Conservation (phyloP, 1,140 invertebrate genomes). For the Proales similis region DNA sequence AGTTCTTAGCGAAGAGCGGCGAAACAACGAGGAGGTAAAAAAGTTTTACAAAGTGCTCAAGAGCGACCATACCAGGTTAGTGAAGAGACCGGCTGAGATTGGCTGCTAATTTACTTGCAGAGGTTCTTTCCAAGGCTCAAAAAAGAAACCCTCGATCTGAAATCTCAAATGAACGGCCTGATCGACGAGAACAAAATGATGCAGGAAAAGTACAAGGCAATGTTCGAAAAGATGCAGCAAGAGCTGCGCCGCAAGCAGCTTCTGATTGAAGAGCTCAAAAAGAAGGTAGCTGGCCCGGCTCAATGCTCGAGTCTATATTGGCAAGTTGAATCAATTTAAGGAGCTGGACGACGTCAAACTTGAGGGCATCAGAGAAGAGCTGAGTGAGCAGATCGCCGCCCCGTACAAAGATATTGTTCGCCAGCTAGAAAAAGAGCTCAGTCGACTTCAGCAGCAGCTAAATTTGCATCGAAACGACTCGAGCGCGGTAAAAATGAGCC, state of each 20-base stretch:
- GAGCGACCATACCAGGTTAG: slow-evolving; percentile 18
- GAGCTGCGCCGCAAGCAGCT: slow-evolving; percentile 43
- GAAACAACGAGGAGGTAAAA: slow-evolving; percentile 34
- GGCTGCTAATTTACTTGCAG: neutral
- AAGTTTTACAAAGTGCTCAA: slow-evolving; percentile 35
- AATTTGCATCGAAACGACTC: slow-evolving; percentile 48
- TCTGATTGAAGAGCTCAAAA: slow-evolving; percentile 44
- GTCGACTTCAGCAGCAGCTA: slow-evolving; percentile 43
- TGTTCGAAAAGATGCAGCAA: slow-evolving; percentile 45
- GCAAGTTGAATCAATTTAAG: neutral
- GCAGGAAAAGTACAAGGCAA: slow-evolving; percentile 48
- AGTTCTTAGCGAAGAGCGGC: slow-evolving; percentile 20
- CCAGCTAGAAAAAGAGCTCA: slow-evolving; percentile 46
- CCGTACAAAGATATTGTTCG: slow-evolving; percentile 45
- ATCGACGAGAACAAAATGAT: slow-evolving; percentile 48
- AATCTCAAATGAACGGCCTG: slow-evolving; percentile 45
- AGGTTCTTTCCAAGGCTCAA: slow-evolving; percentile 43
- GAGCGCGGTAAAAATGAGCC: slow-evolving; percentile 49
- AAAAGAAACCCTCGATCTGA: slow-evolving; percentile 45
- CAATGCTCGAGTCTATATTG: neutral
- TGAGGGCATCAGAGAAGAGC: slow-evolving; percentile 39
- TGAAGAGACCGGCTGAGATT: neutral
- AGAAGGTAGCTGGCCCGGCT: slow-evolving; percentile 43
- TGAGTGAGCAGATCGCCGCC: slow-evolving; percentile 45
- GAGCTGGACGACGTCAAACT: slow-evolving; percentile 35